These are phyloP conservation scores for Cordilura impudica DNA, from an alignment of 2,888 invertebrate genomes.

Conservation along the genomic window DNA sequence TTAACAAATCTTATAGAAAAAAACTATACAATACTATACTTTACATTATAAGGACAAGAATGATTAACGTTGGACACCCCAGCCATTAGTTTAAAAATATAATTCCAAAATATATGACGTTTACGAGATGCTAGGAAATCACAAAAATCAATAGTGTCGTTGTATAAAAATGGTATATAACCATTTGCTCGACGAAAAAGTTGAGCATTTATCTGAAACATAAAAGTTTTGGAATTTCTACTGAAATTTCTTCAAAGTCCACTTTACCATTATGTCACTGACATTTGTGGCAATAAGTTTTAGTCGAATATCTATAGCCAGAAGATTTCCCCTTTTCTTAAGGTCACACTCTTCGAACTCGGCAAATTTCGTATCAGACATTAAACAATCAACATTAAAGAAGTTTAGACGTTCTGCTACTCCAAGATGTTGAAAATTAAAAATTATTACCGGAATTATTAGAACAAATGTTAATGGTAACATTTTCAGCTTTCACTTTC, in stretches of 20 bases:
- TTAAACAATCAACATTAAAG: not conserved
- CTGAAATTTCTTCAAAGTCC: not conserved
- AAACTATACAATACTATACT: not conserved
- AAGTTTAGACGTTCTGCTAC: not conserved
- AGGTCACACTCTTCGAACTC: not conserved
- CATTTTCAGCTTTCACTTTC: no score
- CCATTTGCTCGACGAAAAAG: slow-evolving; percentile 1
- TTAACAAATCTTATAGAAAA: not conserved
- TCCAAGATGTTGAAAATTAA: no score
- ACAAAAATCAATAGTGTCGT: slow-evolving; percentile 16
- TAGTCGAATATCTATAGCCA: not conserved
- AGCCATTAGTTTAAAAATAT: not conserved
- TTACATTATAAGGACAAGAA: slow-evolving; percentile 18
- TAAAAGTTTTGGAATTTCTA: not conserved
- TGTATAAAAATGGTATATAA: slow-evolving; percentile 6
- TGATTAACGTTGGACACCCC: slow-evolving; percentile 3
- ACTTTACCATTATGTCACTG: not conserved
- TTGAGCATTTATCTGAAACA: not conserved
- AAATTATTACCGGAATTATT: no score
- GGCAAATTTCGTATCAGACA: not conserved
- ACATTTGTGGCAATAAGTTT: not conserved
- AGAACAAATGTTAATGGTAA: no score
- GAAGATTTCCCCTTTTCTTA: not conserved
- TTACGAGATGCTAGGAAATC: not conserved
- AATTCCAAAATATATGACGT: slow-evolving; percentile 25